Base-by-base conservation (phyloP, 2,797 vertebrate genomes). In the Mormyrops attenuatus region DNA sequence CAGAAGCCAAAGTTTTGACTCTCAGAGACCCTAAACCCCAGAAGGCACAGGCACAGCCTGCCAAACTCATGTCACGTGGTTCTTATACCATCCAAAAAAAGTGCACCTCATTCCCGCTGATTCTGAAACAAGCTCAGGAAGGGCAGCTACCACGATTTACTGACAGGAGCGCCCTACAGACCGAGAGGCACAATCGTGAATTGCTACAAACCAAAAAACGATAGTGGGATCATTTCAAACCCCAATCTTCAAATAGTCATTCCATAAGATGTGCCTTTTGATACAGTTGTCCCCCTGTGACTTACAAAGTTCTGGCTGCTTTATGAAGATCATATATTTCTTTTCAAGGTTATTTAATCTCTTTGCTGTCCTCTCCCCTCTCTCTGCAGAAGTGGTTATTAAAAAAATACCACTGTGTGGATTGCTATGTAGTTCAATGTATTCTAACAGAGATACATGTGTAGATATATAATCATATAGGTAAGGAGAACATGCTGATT, bases 361-460 rank as follows among this genome's bases (percentile, higher is more conserved):
- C 52, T 20, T 4, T 57, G 89, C 3, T 47, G 26, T 66, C 44
- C 49, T 82, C 34, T 8, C 22, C 15, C 17, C 34, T 53, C 69
- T 63, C 53, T 30, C 52, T 80, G 38, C 9, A 60, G 63, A 69
- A 50, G 47, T 66, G 85, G 30, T 88, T 84, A 52, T 88, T 69
- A 52, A 86, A 90, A 44, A 44, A 66, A 86, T 22, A 22, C 89
- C 20, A 38, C 84, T 53, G 26, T 52, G 60, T 38, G 50, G 7
- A 50, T 15, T n/a, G 11, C 82, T 52, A 41, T 20, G 80, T n/a
- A 15, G 44, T 47, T 20, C 55, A 55, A 89, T 38, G 50, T 17
- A 63, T 44, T 88, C 90, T 92, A 93, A 92, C 91, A 92, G 88
- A 92, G 41, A 41, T 93, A 94, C 17, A 82, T 17, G 13, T 69